Percentiles rank a stretch among this genome's conserved stretches.
phyloP scores from a whole-genome alignment of 2,797 vertebrate species.

The Enteromius viviparus region DNA sequence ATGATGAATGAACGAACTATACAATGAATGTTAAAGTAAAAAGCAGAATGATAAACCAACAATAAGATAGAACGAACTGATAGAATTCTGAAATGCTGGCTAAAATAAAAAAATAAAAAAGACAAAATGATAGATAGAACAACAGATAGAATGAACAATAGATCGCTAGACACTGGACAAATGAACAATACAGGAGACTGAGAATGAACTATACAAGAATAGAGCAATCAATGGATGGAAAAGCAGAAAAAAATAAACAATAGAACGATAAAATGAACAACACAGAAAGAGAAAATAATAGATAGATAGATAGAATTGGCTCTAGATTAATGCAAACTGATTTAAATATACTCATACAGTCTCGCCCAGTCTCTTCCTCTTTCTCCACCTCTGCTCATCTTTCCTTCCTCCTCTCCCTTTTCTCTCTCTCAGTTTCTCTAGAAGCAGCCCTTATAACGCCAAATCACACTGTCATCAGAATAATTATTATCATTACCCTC shows the following conservation, averaged over 20 bases:
- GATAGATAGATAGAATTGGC: not conserved
- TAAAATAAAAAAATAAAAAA: not conserved
- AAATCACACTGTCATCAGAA: slow-evolving; percentile 48
- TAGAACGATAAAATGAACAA: not conserved
- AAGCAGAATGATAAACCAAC: not conserved
- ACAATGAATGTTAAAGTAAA: not conserved
- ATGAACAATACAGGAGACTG: not conserved
- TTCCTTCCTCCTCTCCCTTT: slow-evolving; percentile 1
- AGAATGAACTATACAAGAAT: not conserved
- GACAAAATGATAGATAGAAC: not conserved
- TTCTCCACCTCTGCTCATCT: slow-evolving; percentile 47
- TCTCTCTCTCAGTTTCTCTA: slow-evolving; percentile 18
- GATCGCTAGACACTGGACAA: not conserved
- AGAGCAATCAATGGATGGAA: not conserved
- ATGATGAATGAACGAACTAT: not conserved
- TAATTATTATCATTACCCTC: slow-evolving; percentile 54
- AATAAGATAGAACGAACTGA: not conserved
- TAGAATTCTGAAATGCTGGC: not conserved
- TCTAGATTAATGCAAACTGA: slow-evolving; percentile 40
- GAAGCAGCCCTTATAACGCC: slow-evolving; percentile 34
- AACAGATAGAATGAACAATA: not conserved
- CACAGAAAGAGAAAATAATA: not conserved
- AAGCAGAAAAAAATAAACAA: not conserved
- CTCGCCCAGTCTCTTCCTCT: slow-evolving; percentile 48
- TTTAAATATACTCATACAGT: slow-evolving; percentile 26